Evolutionary conservation across 2,888 invertebrate species (phyloP), one percentile per base, ranked within the genome.

Genomic region (Eupithecia dodoneata): DNA sequence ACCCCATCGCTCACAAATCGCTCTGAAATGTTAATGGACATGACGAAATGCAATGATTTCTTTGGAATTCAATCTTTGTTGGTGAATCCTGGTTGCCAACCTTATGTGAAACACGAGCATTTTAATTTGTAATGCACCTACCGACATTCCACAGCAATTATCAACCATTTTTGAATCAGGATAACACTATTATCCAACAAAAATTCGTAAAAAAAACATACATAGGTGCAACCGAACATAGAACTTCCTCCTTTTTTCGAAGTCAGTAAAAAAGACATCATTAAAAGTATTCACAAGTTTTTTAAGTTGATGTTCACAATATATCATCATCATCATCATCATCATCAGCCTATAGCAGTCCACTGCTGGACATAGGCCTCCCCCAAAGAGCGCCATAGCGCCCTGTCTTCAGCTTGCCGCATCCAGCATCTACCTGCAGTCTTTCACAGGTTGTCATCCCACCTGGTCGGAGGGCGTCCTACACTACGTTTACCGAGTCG

Each of bases 21-120:
- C 82, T 86, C 85, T 87, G 89, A 92, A 91, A 92, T 89, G 89
- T 90, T 92, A 92, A 93, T 90, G 90, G 88, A 79, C 47, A 83
- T 85, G 88, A 87, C 86, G 89, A 89, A 90, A 89, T 86, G 80
- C 82, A 81, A 73, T 30, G 70, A 18, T 49, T 70, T 49, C 70
- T 45, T 67, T n/a, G 6, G 59, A 59, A 59, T 18, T 30, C 59
- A 59, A 59, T 59, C 59, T 59, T 30, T 63, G 18, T 30, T 63
- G 63, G 12, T 63, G 63, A 63, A 63, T 63, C 12, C 63, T 63
- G 63, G 10, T 30, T 9, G 18, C 18, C 10, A 10, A 63, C 63
- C 63, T 59, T n/a, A 55, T 52, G n/a, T 52, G 55, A 7, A 55
- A n/a, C 5, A 30, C 47, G 15, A 4, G 4, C 0, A 52, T 59